Conservation (phyloP, 2,113 vertebrate genomes). For the Fregata magnificens region DNA sequence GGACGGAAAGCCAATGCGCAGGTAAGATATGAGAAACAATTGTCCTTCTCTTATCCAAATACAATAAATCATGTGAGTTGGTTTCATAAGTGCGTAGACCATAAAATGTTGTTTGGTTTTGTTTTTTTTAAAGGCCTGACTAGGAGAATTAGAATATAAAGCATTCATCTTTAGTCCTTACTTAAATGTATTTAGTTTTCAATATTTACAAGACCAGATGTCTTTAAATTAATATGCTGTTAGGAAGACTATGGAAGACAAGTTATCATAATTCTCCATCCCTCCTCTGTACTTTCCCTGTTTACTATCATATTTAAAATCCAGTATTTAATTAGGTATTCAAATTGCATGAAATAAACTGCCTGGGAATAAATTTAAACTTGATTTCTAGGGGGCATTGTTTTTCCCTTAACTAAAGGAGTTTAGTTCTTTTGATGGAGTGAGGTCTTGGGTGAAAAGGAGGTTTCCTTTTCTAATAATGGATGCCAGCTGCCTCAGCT, state of each 20-base stretch:
- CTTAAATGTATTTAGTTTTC: not conserved
- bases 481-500: slow-evolving; percentile 14
- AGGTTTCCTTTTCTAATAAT: slow-evolving; percentile 23
- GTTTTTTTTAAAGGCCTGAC: not conserved
- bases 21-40: slow-evolving; percentile 72
- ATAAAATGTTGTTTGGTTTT: not conserved
- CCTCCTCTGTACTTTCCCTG: not conserved
- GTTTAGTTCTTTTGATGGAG: not conserved
- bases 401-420: not conserved
- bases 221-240: not conserved
- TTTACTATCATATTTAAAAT: not conserved
- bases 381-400: not conserved
- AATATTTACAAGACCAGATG: not conserved
- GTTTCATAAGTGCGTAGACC: not conserved
- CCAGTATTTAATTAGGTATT: not conserved
- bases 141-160: not conserved
- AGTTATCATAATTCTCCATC: not conserved
- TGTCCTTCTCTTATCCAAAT: not conserved
- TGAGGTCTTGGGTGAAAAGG: not conserved
- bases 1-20: slow-evolving; percentile 98
- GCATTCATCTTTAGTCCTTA: not conserved
- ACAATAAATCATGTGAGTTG: not conserved
- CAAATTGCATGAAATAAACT: not conserved
- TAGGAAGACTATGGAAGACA: not conserved
- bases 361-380: not conserved